Percentiles rank a stretch among this genome's conserved stretches.
Conservation (phyloP, 64 coral and sea anemone species). For the Hydrozoanthus tunicans region DNA sequence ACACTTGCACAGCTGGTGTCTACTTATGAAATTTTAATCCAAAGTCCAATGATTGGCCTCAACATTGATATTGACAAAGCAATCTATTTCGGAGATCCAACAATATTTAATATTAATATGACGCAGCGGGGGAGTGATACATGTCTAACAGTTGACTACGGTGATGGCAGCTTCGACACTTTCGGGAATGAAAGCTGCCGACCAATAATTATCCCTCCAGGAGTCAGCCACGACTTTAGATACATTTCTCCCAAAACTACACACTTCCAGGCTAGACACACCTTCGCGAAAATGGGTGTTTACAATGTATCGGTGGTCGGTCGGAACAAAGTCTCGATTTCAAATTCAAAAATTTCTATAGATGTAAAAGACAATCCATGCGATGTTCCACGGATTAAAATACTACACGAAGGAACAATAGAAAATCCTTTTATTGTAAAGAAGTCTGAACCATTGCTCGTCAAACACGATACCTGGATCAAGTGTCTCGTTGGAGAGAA, state of each 20-base stretch:
- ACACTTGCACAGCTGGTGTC: constrained; percentile 53
- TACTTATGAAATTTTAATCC: constrained; percentile 52
- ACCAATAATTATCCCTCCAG: not conserved
- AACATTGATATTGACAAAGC: constrained; percentile 28
- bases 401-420: constrained; percentile 55
- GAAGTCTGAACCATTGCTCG: constrained; percentile 59
- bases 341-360: constrained; percentile 15
- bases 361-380: constrained; percentile 66
- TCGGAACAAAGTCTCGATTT: constrained; percentile 60
- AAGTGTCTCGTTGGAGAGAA: constrained; percentile 76
- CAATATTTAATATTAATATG: constrained; percentile 59
- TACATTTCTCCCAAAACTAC: constrained; percentile 28
- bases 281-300: constrained; percentile 45
- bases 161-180: constrained; percentile 30
- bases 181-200: constrained; percentile 59
- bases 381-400: constrained; percentile 66
- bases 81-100: constrained; percentile 64
- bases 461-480: constrained; percentile 50
- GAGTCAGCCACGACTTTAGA: constrained; percentile 42
- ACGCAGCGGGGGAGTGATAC: constrained; percentile 63
- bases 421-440: constrained; percentile 58
- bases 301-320: constrained; percentile 47
- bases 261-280: constrained; percentile 34
- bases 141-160: constrained; percentile 55
- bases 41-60: constrained; percentile 53